Percentiles rank a stretch among this genome's conserved stretches.
Evolutionary conservation across 2,797 vertebrate species (phyloP).

Genomic region (Holocentrus rufus): DNA sequence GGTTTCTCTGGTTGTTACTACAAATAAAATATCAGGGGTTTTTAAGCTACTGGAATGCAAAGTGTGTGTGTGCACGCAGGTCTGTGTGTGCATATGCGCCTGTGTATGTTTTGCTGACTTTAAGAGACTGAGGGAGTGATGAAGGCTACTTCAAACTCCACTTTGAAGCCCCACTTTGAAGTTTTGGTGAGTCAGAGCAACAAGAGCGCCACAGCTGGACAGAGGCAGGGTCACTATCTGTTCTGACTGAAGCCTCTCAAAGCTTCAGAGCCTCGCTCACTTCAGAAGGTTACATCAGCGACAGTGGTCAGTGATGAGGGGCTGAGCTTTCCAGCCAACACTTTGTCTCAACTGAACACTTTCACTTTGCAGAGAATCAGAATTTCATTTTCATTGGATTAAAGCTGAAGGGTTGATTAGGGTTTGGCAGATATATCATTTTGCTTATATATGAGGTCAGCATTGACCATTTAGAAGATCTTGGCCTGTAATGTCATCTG

Average conservation of each 20-base stretch:
- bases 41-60: background rate
- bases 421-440: too few species aligned
- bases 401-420: background rate
- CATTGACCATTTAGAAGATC: too few species aligned
- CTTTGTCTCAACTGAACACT: background rate
- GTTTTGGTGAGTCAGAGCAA: conserved; percentile 29
- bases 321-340: background rate
- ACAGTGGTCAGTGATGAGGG: background rate
- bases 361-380: background rate
- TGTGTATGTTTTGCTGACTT: conserved; percentile 20
- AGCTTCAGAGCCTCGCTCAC: background rate
- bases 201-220: conserved; percentile 12
- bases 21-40: conserved; percentile 17
- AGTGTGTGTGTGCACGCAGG: background rate
- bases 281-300: conserved; percentile 25
- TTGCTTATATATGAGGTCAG: too few species aligned
- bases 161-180: conserved; percentile 66
- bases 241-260: background rate
- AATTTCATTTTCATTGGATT: background rate
- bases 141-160: conserved; percentile 46
- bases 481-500: too few species aligned
- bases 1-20: background rate
- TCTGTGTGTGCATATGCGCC: background rate
- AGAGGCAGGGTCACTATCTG: conserved; percentile 38
- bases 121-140: conserved; percentile 26